These are phyloP conservation scores for Panurus biarmicus DNA, from an alignment of 2,113 vertebrate genomes.

Conservation along the genomic window DNA sequence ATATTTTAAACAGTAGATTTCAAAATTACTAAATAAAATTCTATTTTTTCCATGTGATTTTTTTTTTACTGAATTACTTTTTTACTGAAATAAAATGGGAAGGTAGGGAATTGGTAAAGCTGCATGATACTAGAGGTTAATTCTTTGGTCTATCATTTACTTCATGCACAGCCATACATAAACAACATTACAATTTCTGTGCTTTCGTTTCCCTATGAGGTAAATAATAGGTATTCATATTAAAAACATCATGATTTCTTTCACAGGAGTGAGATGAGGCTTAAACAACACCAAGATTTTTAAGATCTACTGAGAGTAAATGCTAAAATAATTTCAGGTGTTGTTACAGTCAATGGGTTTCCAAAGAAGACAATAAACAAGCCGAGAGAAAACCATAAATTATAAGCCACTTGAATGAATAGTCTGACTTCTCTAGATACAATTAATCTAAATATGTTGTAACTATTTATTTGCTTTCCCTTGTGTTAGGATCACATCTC, in stretches of 20 bases:
- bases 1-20: neutral
- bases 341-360: neutral
- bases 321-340: neutral
- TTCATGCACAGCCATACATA: neutral
- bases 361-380: neutral
- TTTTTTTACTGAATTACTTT: neutral
- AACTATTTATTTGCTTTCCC: neutral
- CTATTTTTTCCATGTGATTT: rapidly evolving
- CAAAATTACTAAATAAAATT: neutral
- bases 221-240: neutral
- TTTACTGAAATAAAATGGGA: neutral
- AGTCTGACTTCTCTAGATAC: neutral
- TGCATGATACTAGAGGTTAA: neutral
- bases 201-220: neutral
- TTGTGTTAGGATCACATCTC: neutral
- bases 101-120: neutral
- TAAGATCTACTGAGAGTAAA: neutral
- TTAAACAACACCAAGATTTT: neutral
- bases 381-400: neutral
- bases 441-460: neutral
- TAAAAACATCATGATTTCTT: neutral
- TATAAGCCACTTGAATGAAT: neutral
- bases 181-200: neutral
- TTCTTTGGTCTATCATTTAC: neutral
- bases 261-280: neutral